Evolutionary conservation across 2,113 vertebrate genomes (phyloP).

Genomic region (Catagonus wagneri): DNA sequence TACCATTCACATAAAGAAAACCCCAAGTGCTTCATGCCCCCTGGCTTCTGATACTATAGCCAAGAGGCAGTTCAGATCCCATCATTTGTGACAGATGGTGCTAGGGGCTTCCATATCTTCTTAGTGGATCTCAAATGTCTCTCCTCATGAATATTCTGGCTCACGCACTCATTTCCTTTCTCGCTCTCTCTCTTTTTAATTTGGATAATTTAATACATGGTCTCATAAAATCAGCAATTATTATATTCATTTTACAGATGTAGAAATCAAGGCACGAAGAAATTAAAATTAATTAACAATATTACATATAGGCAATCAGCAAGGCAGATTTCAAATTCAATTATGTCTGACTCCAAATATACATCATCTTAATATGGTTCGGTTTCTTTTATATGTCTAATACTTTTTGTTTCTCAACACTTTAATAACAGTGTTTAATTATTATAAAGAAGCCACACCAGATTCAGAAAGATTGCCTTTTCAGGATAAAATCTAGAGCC

Average conservation of each 20-base stretch:
- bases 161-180: neutral
- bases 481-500: neutral
- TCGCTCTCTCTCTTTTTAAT: neutral
- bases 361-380: neutral
- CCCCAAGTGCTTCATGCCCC: neutral
- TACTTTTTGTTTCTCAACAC: neutral
- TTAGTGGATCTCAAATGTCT: neutral
- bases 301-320: neutral
- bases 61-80: neutral
- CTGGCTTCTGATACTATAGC: neutral
- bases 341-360: neutral
- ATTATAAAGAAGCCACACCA: neutral
- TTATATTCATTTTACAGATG: neutral
- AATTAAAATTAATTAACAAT: neutral
- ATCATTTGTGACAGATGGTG: no score
- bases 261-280: neutral
- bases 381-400: neutral
- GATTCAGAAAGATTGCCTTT: neutral
- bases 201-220: neutral
- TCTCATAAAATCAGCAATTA: neutral
- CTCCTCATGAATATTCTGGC: neutral
- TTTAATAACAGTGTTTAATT: neutral
- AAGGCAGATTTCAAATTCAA: neutral
- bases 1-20: constrained; percentile 61
- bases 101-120: neutral